Percentiles rank a stretch among this genome's conserved stretches.
Evolutionary conservation across 1,140 invertebrate species (phyloP).

Genomic region (Campoletis sonorensis): DNA sequence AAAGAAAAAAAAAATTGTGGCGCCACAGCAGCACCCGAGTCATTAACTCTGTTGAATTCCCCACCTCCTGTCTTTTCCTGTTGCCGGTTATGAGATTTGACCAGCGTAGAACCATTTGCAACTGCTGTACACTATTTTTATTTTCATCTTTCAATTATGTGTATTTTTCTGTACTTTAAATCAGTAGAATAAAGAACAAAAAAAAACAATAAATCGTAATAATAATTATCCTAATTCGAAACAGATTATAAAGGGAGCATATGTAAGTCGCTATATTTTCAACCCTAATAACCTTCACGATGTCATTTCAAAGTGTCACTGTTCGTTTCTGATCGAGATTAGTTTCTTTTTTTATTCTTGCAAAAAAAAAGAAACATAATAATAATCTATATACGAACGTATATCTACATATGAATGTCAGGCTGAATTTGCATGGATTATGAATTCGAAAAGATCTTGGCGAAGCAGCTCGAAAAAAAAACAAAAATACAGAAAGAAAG

Average conservation of each 20-base stretch:
- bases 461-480: constrained; percentile 1
- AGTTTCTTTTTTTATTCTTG: not conserved
- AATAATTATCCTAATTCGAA: too few relatives aligned
- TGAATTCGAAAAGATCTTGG: constrained; percentile 46
- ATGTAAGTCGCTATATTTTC: too few relatives aligned
- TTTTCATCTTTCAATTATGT: not conserved
- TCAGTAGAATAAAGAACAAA: too few relatives aligned
- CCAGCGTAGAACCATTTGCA: not conserved
- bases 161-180: too few relatives aligned
- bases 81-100: not conserved
- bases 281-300: too few relatives aligned
- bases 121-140: not conserved
- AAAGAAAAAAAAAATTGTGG: constrained; percentile 54
- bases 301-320: too few relatives aligned
- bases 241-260: too few relatives aligned
- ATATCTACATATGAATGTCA: constrained; percentile 30
- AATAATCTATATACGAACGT: not conserved
- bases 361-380: too few relatives aligned
- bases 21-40: constrained; percentile 52
- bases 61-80: not conserved
- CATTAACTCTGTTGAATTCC: constrained; percentile 52
- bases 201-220: too few relatives aligned
- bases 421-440: constrained; percentile 54
- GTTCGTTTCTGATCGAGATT: not conserved
- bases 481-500: not conserved